These are phyloP conservation scores for Petrocephalus sullivani DNA, from an alignment of 2,797 vertebrate species.

Conservation along the genomic window DNA sequence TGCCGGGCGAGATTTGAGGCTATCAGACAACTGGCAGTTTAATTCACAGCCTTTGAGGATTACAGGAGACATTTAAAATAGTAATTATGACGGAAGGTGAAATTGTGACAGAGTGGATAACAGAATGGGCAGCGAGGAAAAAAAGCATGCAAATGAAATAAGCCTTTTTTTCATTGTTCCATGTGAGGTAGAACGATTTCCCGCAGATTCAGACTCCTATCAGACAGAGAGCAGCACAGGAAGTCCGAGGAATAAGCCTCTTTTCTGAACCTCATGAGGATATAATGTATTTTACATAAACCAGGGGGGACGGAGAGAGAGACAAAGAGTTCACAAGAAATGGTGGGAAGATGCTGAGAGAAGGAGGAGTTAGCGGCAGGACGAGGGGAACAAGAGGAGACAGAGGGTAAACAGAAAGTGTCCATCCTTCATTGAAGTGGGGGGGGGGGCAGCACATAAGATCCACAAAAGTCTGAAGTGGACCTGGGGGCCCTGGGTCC, in stretches of 20 bases:
- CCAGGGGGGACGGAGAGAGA: not conserved
- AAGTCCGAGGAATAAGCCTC: constrained; percentile 34
- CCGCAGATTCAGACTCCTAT: constrained; percentile 49
- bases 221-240: constrained; percentile 39
- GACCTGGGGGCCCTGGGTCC: not conserved
- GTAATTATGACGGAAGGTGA: constrained; percentile 53
- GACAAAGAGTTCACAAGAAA: not conserved
- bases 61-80: constrained; percentile 59
- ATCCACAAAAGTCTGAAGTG: not conserved
- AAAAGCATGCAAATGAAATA: constrained; percentile 54
- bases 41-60: constrained; percentile 53
- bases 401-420: not conserved
- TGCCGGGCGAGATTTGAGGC: constrained; percentile 32
- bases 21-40: constrained; percentile 48
- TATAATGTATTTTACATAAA: constrained; percentile 35
- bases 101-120: constrained; percentile 43
- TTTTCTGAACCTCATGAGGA: constrained; percentile 41
- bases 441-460: not conserved
- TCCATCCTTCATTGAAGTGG: not conserved
- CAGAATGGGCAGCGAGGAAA: constrained; percentile 41
- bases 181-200: constrained; percentile 33
- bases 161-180: not conserved
- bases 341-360: not conserved
- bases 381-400: not conserved
- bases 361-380: not conserved